Base-by-base conservation (phyloP, 2,113 vertebrate species). In the Amblyornis subalaris region DNA sequence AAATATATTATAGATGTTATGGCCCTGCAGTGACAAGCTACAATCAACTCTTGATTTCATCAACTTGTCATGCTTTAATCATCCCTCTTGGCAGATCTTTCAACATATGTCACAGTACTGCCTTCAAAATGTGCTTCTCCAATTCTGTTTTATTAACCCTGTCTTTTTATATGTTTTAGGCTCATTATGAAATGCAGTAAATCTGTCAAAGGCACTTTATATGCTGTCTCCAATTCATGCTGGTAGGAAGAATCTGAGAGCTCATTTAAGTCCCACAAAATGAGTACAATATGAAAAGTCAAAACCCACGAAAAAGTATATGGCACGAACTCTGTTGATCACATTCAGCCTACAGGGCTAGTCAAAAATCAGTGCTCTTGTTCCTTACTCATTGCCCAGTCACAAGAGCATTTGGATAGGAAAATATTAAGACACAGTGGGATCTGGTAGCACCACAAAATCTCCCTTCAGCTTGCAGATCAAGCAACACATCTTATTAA, bases 41-140 rank as follows among this genome's bases (percentile, higher is more conserved):
- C 75, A 95, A 94, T 93, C 95, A 88, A n/a, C 81, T 96, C 66
- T 85, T 94, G 86, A 95, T 97, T 97, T 96, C 96, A 92, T 95
- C 93, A 93, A 73, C 94, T 96, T 96, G 92, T 95, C 48, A 87
- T 79, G 31, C 70, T 96, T 94, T 96, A 92, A 92, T 95, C 86
- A 93, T 91, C 82, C 88, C 57, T 96, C 87, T 96, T 97, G 88
- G 91, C 87, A 96, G 84, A 89, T 83, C 42, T 83, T 96, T 96
- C 85, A 95, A 93, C 75, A 85, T 93, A 91, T 91, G 80, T 78
- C 80, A 69, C 75, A 67, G 67, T 64, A 70, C n/a, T 71, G 55
- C 91, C 74, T 95, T 95, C 87, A 93, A 93, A 93, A 75, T 61
- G 55, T 48, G 65, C 44, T 48, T 60, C 67, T 75, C 65, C 72